A percentile compares a stretch with the other conserved stretches of the same genome.
These are phyloP conservation scores for Ctenopoma multispine DNA, from an alignment of 2,797 vertebrate species.

Conservation along the genomic window DNA sequence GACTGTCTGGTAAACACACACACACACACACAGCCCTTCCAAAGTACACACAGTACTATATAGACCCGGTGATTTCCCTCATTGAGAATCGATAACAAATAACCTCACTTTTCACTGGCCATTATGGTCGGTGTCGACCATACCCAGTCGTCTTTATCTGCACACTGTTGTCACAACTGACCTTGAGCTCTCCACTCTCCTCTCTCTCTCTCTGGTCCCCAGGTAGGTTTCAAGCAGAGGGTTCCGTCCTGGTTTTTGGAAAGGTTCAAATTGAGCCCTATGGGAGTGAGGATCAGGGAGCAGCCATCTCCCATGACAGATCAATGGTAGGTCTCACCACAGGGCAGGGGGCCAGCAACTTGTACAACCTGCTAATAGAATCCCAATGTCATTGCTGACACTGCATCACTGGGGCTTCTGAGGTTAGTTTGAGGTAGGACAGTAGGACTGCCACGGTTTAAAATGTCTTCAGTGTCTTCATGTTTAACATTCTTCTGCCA, in stretches of 20 bases:
- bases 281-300: slow-evolving; percentile 78
- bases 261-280: slow-evolving; percentile 83
- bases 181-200: slow-evolving; percentile 77
- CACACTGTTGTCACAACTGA: slow-evolving; percentile 68
- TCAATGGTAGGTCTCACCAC: slow-evolving; percentile 87
- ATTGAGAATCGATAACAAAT: slow-evolving; percentile 89
- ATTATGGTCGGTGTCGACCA: slow-evolving; percentile 80
- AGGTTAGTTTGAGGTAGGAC: slow-evolving; percentile 77
- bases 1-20: slow-evolving; percentile 22
- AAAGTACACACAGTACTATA: slow-evolving; percentile 78
- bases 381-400: slow-evolving; percentile 87
- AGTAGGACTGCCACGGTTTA: slow-evolving; percentile 63
- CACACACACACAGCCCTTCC: slow-evolving; percentile 30
- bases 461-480: slow-evolving; percentile 56
- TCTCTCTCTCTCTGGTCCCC: slow-evolving; percentile 53
- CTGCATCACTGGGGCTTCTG: slow-evolving; percentile 77
- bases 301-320: slow-evolving; percentile 87
- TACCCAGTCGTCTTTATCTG: slow-evolving; percentile 77
- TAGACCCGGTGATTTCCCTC: slow-evolving; percentile 82
- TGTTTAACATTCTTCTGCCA: slow-evolving; percentile 37
- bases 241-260: slow-evolving; percentile 75
- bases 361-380: slow-evolving; percentile 85
- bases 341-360: slow-evolving; percentile 82
- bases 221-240: slow-evolving; percentile 74
- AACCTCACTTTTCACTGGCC: slow-evolving; percentile 84